Evolutionary conservation across 2,797 vertebrate genomes (phyloP).

Genomic region (Sebastes matsubarae): DNA sequence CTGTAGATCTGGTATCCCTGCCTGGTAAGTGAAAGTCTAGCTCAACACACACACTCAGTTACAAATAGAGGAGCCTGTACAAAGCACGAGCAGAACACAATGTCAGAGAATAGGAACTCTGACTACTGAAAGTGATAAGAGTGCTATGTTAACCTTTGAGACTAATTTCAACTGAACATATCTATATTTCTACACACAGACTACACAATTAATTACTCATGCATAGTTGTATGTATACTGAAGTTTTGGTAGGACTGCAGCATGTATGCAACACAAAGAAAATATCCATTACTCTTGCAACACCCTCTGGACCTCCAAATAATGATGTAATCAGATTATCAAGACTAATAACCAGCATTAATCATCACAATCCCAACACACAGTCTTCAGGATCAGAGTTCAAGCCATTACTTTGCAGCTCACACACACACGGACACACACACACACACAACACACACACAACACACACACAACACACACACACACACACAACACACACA

Average conservation of each 20-base stretch:
- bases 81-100: background rate
- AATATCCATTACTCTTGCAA: background rate
- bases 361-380: background rate
- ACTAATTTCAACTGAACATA: background rate
- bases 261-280: background rate
- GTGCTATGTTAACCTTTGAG: background rate
- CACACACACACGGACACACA: too few relatives aligned
- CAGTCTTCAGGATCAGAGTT: conserved; percentile 17
- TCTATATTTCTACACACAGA: background rate
- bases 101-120: conserved; percentile 1
- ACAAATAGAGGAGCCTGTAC: background rate
- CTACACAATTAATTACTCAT: background rate
- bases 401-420: background rate
- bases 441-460: too few relatives aligned
- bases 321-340: conserved; percentile 5
- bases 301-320: background rate
- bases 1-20: background rate
- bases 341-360: background rate
- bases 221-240: background rate
- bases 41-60: background rate
- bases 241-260: background rate
- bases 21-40: background rate
- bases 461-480: background rate
- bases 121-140: background rate
- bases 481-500: background rate